A percentile compares a stretch with the other conserved stretches of the same genome.
These are phyloP conservation scores for Drosophila ironensis DNA, from an alignment of 1,140 invertebrate genomes.

Conservation along the genomic window DNA sequence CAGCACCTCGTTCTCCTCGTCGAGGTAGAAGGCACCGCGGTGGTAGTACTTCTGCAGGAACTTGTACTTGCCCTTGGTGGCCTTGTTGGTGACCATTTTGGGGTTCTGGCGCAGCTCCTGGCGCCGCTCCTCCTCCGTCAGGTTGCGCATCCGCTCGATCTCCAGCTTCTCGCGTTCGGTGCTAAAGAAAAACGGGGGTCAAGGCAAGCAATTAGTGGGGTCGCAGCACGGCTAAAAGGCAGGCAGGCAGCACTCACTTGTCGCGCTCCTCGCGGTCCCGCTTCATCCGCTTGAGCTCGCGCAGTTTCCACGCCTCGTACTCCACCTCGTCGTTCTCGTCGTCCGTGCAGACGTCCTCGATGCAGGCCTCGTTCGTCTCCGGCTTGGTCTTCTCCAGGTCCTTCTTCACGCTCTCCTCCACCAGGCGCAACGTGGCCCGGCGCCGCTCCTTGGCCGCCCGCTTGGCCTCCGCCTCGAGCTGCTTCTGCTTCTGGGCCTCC, in stretches of 20 bases:
- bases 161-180: conserved; percentile 94
- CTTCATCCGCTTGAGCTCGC: conserved; percentile 98
- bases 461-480: conserved; percentile 90
- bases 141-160: conserved; percentile 94
- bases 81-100: conserved; percentile 96
- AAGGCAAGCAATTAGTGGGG: too few species aligned
- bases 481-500: conserved; percentile 92
- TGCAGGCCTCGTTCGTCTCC: conserved; percentile 85
- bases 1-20: conserved; percentile 95
- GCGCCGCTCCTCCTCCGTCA: conserved; percentile 98
- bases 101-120: conserved; percentile 96
- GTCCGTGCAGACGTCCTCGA: conserved; percentile 96
- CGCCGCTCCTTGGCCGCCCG: conserved; percentile 91
- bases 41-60: conserved; percentile 99
- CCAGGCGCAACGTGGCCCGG: conserved; percentile 92
- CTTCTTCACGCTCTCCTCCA: conserved; percentile 94
- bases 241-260: conserved; percentile 86
- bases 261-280: conserved; percentile 97
- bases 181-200: conserved; percentile 82
- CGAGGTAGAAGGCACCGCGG: conserved; percentile 98
- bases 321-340: conserved; percentile 99
- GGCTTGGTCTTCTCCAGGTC: conserved; percentile 84
- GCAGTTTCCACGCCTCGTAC: conserved; percentile 98
- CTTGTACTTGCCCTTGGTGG: conserved; percentile 99
- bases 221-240: too few species aligned